Evolutionary conservation across 2,888 invertebrate genomes (phyloP).

Genomic region (Laothoe populi): DNA sequence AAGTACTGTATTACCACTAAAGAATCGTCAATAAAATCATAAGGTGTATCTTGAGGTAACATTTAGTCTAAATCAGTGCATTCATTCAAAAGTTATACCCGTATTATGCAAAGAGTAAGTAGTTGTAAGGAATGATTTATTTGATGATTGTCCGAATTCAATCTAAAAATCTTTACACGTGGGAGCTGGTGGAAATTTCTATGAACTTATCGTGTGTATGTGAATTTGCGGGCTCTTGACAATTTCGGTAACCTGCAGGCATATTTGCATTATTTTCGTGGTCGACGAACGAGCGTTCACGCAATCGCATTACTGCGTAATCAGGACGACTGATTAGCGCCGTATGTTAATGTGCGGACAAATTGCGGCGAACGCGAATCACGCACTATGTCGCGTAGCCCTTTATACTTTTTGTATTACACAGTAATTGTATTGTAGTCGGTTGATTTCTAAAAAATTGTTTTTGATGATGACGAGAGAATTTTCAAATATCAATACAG

Average conservation of each 20-base stretch:
- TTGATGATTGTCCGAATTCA: no score
- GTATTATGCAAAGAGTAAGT: no score
- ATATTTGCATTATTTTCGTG: slow-evolving; percentile 64
- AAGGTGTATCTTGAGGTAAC: no score
- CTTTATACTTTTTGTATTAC: background rate
- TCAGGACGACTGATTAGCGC: slow-evolving; percentile 74
- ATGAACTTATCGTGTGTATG: slow-evolving; percentile 20
- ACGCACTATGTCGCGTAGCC: background rate
- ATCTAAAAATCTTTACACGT: slow-evolving; percentile 21
- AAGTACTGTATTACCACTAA: no score
- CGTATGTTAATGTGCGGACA: slow-evolving; percentile 59
- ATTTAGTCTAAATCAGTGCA: no score
- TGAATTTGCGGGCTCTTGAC: slow-evolving; percentile 8
- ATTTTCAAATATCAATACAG: no score
- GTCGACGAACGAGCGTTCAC: slow-evolving; percentile 44
- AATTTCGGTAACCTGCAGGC: slow-evolving; percentile 20
- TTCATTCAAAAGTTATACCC: no score
- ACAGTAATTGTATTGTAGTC: background rate
- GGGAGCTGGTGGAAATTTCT: slow-evolving; percentile 19
- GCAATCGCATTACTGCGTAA: slow-evolving; percentile 71
- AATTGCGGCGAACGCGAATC: slow-evolving; percentile 44
- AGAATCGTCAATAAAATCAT: no score
- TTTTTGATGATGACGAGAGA: no score
- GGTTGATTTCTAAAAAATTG: background rate
- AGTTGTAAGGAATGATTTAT: no score